These are phyloP conservation scores for Beris chalybata DNA, from an alignment of 2,888 invertebrate species.

Conservation along the genomic window DNA sequence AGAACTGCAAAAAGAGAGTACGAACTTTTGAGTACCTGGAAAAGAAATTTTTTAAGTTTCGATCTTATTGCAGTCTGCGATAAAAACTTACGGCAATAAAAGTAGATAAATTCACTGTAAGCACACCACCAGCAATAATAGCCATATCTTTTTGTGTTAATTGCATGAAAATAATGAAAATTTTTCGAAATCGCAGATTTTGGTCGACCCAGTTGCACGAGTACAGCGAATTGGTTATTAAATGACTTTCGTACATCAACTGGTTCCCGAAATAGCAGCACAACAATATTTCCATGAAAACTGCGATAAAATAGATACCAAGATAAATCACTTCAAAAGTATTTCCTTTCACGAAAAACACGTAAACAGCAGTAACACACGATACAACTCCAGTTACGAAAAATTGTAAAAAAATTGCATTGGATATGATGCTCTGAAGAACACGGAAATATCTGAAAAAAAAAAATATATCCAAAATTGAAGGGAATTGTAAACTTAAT, in stretches of 20 bases:
- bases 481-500: no score
- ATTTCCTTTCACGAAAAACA: constrained; percentile 14
- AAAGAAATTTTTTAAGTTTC: constrained; percentile 1
- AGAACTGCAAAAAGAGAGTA: constrained; percentile 33
- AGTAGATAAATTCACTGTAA: constrained; percentile 59
- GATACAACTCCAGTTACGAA: constrained; percentile 18
- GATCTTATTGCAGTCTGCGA: neutral
- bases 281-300: constrained; percentile 60
- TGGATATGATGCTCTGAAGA: constrained; percentile 8
- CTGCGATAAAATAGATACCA: constrained; percentile 12
- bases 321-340: constrained; percentile 21
- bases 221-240: constrained; percentile 59
- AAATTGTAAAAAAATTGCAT: constrained; percentile 18
- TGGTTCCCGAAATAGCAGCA: constrained; percentile 62
- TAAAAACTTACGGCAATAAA: constrained; percentile 57
- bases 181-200: constrained; percentile 53
- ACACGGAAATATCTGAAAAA: constrained; percentile 17
- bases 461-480: neutral
- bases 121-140: constrained; percentile 61
- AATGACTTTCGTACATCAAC: constrained; percentile 58
- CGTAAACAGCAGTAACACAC: constrained; percentile 24
- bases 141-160: constrained; percentile 58
- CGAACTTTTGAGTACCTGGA: constrained; percentile 26
- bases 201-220: constrained; percentile 62
- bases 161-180: constrained; percentile 59